Evolutionary conservation across 2,888 invertebrate genomes (phyloP).

Genomic region (Papilio elwesi): DNA sequence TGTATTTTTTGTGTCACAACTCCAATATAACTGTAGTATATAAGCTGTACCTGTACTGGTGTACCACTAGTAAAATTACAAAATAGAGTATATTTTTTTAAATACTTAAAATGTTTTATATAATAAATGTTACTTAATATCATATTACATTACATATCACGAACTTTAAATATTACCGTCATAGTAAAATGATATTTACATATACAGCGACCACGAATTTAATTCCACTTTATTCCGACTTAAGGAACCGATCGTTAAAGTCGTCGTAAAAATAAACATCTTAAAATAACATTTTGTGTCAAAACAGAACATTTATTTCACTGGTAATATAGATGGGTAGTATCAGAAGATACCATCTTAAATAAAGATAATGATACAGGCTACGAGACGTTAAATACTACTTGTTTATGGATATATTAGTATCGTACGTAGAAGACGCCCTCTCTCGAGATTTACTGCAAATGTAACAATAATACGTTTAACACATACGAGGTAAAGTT

Average conservation of each 20-base stretch:
- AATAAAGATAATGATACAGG: slow-evolving; percentile 22
- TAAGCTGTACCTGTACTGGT: background rate
- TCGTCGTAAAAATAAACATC: slow-evolving; percentile 25
- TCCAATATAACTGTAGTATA: background rate
- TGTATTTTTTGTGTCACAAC: background rate
- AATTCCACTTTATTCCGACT: slow-evolving; percentile 22
- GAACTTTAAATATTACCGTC: slow-evolving; percentile 8
- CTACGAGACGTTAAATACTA: slow-evolving; percentile 26
- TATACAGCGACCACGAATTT: background rate
- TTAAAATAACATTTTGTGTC: slow-evolving; percentile 26
- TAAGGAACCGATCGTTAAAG: slow-evolving; percentile 28
- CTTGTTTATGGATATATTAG: slow-evolving; percentile 17
- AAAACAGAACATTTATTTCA: slow-evolving; percentile 22
- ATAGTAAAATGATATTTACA: too few relatives aligned
- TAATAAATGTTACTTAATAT: too few relatives aligned
- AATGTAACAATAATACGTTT: slow-evolving; percentile 30
- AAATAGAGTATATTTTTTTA: too few relatives aligned
- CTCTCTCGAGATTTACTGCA: slow-evolving; percentile 21
- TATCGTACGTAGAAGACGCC: background rate
- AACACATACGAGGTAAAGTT: slow-evolving; percentile 28
- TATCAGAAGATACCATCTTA: slow-evolving; percentile 16
- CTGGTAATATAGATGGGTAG: background rate
- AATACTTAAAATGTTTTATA: too few relatives aligned
- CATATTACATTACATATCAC: background rate
- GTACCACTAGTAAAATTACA: too few relatives aligned